Conservation (phyloP, 2,888 invertebrate species). For the Dolichomitus sp. region DNA sequence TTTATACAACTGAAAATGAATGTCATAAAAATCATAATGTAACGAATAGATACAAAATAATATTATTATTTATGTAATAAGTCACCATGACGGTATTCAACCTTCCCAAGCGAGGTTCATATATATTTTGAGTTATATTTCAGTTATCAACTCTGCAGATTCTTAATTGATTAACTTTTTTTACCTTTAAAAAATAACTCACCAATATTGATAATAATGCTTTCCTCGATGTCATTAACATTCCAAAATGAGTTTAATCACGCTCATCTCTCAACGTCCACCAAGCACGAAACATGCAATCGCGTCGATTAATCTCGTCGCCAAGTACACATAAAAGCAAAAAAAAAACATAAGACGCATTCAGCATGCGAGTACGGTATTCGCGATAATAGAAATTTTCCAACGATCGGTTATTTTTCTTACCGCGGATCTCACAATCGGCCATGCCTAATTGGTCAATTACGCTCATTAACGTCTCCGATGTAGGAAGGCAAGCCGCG, state of each 20-base stretch:
- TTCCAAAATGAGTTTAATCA: not conserved
- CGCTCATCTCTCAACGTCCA: not conserved
- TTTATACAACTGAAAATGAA: too few species aligned
- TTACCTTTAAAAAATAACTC: not conserved
- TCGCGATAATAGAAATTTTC: constrained; percentile 71
- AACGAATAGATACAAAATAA: too few species aligned
- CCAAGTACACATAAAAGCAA: not conserved
- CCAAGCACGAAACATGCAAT: not conserved
- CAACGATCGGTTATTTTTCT: constrained; percentile 76
- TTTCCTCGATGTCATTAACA: not conserved
- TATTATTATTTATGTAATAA: too few species aligned
- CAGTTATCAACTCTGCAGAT: not conserved
- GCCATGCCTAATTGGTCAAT: constrained; percentile 85
- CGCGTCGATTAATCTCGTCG: constrained; percentile 3
- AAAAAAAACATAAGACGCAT: not conserved
- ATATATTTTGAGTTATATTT: not conserved
- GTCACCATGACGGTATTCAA: too few species aligned
- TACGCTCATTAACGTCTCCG: constrained; percentile 85
- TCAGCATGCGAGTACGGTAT: not conserved
- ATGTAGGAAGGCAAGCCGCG: constrained; percentile 80
- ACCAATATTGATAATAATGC: not conserved
- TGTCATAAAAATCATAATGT: too few species aligned
- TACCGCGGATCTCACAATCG: constrained; percentile 76
- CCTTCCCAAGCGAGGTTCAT: too few species aligned
- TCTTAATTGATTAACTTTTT: not conserved